Base-by-base conservation (phyloP, 2,113 vertebrate genomes). In the Illadopsis cleaveri region DNA sequence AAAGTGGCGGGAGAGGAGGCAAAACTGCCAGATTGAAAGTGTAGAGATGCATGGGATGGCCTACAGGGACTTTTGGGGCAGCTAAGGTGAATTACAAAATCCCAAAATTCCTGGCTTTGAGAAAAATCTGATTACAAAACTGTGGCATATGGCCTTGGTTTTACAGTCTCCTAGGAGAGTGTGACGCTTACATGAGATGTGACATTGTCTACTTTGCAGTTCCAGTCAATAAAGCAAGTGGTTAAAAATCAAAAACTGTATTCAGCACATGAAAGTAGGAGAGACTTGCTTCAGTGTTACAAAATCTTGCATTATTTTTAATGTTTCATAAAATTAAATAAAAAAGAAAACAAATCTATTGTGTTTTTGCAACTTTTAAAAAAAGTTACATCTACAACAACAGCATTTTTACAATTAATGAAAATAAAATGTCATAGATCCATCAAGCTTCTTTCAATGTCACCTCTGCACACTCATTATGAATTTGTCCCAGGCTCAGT, bases 41-140 rank as follows among this genome's bases (percentile, higher is more conserved):
- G 53, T 1, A 28, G 47, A 82, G 50, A 27, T 65, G 45, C 56
- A 30, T 4, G 9, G 61, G 37, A 45, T 27, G 23, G 37, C n/a
- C 38, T 73, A 24, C 2, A 48, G 47, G 28, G 33, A 45, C 19
- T 82, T 50, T 5, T 10, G 54, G 25, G 20, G 35, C 19, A 70
- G 33, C 37, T 31, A 57, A 33, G 17, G 54, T 11, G 2, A 97
- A 96, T 77, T 56, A 84, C 95, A 77, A 95, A 98, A 98, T 97
- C 16, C 30, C 40, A 25, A 38, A 53, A 48, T 23, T 68, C 25
- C 23, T 48, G 42, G 9, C 24, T 85, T 66, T 15, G 22, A 82
- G 37, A 86, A 85, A 71, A 82, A 38, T 14, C 11, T 22, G 28
- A 35, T 57, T 75, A 31, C 18, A 75, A 70, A 88, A n/a, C 45